Conservation (phyloP, 2,888 invertebrate genomes). For the Megalurothrips usitatus region DNA sequence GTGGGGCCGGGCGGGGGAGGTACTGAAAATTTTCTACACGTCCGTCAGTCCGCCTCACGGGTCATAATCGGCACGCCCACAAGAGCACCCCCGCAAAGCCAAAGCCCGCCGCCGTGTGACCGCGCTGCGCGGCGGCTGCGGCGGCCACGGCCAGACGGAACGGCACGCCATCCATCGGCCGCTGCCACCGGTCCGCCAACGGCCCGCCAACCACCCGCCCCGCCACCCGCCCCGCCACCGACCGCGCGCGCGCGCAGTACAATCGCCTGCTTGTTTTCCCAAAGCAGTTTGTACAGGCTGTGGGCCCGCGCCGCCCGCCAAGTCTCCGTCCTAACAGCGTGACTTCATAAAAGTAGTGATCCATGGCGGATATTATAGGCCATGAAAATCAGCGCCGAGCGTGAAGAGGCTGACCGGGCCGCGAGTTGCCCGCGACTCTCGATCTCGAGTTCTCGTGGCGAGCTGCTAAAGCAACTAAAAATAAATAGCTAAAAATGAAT, state of each 20-base stretch:
- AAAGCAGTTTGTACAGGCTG: not conserved
- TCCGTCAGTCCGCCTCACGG: not conserved
- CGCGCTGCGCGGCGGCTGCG: no score
- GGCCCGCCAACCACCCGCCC: not conserved
- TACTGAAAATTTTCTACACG: not conserved
- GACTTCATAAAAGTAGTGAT: conserved; percentile 23
- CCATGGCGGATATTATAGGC: conserved; percentile 22
- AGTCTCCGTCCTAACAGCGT: not conserved
- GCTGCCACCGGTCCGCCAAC: no score
- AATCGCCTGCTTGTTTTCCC: conserved; percentile 9
- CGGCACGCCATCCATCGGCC: not conserved
- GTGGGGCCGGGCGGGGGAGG: not conserved
- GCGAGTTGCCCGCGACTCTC: no score
- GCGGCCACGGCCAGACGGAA: not conserved
- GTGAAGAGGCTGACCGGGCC: not conserved
- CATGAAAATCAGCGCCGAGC: conserved; percentile 14
- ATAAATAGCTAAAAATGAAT: no score
- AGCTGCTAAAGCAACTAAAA: no score
- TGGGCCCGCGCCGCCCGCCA: not conserved
- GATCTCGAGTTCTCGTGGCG: no score
- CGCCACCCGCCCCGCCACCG: not conserved
- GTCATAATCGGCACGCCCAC: not conserved
- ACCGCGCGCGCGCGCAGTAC: not conserved
- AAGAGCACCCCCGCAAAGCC: not conserved
- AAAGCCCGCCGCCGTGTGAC: not conserved